These are phyloP conservation scores for Adela reaumurella DNA, from an alignment of 2,888 invertebrate genomes.

Conservation along the genomic window DNA sequence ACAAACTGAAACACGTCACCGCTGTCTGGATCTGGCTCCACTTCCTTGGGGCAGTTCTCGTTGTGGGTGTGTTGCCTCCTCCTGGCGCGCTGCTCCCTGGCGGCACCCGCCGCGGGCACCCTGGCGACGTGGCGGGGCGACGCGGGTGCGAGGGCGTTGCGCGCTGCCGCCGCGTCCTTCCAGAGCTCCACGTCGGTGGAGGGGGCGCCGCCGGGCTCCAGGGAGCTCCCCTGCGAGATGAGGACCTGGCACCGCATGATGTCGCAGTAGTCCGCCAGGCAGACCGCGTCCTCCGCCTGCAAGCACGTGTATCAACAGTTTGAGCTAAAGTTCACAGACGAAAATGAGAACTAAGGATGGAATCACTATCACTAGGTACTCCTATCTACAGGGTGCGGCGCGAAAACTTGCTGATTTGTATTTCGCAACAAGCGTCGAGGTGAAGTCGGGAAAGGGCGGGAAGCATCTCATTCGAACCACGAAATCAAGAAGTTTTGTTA, in stretches of 20 bases:
- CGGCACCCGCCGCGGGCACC: conserved; percentile 28
- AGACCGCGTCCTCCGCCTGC: conserved; percentile 88
- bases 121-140: conserved; percentile 49
- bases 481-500: too few relatives aligned
- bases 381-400: too few relatives aligned
- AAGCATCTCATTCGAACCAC: too few relatives aligned
- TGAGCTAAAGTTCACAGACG: too few relatives aligned
- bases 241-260: conserved; percentile 93
- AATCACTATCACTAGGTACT: too few relatives aligned
- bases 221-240: conserved; percentile 64
- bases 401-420: too few relatives aligned
- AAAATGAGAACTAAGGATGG: too few relatives aligned
- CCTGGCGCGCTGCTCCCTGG: conserved; percentile 3
- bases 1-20: too few relatives aligned
- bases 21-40: conserved; percentile 17
- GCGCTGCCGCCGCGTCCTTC: conserved; percentile 71
- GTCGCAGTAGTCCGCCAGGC: conserved; percentile 92
- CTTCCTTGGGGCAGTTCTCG: conserved; percentile 32
- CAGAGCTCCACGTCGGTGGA: conserved; percentile 81
- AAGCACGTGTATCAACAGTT: conserved; percentile 6
- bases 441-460: too few relatives aligned
- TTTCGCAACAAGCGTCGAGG: too few relatives aligned
- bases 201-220: conserved; percentile 62
- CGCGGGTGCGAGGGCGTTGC: conserved; percentile 60
- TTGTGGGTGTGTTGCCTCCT: conserved; percentile 4